Conservation (phyloP, 2,888 invertebrate genomes). For the Chrysodeixis includens region DNA sequence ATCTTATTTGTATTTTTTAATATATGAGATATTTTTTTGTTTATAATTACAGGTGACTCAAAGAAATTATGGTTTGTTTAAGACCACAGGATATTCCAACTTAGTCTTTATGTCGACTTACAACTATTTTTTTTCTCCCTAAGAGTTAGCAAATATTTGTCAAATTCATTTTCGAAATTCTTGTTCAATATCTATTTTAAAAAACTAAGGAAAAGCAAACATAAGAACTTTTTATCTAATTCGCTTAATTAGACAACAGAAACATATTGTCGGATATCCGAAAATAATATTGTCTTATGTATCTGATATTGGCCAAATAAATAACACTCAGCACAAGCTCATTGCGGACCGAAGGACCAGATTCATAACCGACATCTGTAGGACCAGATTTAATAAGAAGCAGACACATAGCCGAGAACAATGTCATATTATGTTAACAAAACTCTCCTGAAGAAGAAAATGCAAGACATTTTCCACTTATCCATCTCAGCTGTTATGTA, state of each 20-base stretch:
- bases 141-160: no score
- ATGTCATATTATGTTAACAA: conserved; percentile 26
- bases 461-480: conserved; percentile 15
- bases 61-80: no score
- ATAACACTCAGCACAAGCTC: not conserved
- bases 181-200: no score
- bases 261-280: not conserved
- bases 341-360: conserved; percentile 16
- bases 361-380: not conserved
- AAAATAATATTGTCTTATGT: not conserved
- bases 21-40: no score
- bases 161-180: no score
- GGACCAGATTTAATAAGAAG: not conserved
- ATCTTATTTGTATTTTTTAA: no score
- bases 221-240: not conserved
- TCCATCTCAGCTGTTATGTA: conserved; percentile 25
- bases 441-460: conserved; percentile 9
- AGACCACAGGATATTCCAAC: no score
- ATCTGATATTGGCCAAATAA: not conserved
- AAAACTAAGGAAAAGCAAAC: no score
- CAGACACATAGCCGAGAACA: not conserved
- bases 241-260: not conserved
- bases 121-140: no score
- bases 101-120: no score
- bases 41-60: no score